phyloP scores from a whole-genome alignment of 2,113 vertebrate genomes.

The Nettapus auritus region DNA sequence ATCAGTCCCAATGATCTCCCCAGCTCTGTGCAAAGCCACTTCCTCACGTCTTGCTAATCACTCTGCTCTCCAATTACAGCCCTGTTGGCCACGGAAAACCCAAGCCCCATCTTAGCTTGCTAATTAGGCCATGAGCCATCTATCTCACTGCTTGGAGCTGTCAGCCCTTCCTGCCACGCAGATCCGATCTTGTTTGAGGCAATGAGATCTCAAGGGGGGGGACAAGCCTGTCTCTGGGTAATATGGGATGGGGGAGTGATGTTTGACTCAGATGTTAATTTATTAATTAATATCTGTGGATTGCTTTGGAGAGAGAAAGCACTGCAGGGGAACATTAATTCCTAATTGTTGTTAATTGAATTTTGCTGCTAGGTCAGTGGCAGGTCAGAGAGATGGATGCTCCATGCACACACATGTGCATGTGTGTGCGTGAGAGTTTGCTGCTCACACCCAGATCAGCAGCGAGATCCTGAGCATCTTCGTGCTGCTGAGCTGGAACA shows the following conservation, averaged over 20 bases:
- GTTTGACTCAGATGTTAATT: not conserved
- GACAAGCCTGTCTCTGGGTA: not conserved
- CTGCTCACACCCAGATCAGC: not conserved
- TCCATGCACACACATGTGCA: fast-evolving
- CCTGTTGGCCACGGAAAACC: not conserved
- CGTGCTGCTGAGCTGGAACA: fast-evolving
- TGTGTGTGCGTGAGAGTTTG: not conserved
- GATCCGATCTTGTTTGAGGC: not conserved
- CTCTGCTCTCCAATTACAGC: not conserved
- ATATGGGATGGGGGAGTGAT: not conserved
- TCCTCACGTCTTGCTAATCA: fast-evolving
- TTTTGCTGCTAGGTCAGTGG: slow-evolving; percentile 16
- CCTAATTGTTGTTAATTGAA: slow-evolving; percentile 40
- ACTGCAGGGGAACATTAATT: not conserved
- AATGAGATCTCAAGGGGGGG: not conserved
- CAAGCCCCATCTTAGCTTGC: not conserved
- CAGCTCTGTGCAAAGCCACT: not conserved
- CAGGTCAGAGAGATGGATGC: not conserved
- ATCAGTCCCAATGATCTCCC: not conserved
- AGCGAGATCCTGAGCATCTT: not conserved
- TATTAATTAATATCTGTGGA: slow-evolving; percentile 1
- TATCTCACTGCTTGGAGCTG: not conserved
- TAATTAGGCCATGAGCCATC: not conserved
- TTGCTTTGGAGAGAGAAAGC: not conserved
- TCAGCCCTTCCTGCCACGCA: not conserved